Conservation (phyloP, 1,140 invertebrate species). For the Zophobas morio region DNA sequence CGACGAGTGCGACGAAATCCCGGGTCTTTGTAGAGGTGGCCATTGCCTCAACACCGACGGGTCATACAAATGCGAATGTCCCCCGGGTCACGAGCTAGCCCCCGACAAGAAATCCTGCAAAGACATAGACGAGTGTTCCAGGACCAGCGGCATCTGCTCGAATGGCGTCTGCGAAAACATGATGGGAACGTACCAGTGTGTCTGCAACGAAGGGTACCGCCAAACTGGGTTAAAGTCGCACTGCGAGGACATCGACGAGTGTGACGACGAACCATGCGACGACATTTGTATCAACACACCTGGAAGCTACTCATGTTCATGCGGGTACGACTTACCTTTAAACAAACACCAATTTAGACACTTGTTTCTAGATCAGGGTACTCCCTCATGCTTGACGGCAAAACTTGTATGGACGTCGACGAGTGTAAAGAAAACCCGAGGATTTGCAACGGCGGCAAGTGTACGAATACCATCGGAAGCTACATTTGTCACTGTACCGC, state of each 20-base stretch:
- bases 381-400: conserved; percentile 74
- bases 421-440: conserved; percentile 85
- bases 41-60: conserved; percentile 90
- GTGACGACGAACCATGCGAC: conserved; percentile 77
- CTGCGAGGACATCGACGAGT: conserved; percentile 85
- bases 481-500: conserved; percentile 84
- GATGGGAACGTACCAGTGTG: conserved; percentile 90
- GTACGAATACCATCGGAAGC: conserved; percentile 83
- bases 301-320: conserved; percentile 74
- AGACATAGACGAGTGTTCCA: conserved; percentile 74
- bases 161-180: conserved; percentile 90
- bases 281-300: conserved; percentile 78
- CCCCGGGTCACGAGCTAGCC: conserved; percentile 82
- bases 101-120: conserved; percentile 72
- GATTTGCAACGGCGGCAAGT: conserved; percentile 89
- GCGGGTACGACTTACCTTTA: conserved; percentile 65
- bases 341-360: not conserved
- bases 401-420: conserved; percentile 77
- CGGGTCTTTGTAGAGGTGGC: conserved; percentile 80
- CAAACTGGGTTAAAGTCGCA: conserved; percentile 75
- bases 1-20: conserved; percentile 79
- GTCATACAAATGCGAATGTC: conserved; percentile 87
- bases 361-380: conserved; percentile 68
- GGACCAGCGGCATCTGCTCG: conserved; percentile 86
- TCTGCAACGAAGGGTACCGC: conserved; percentile 86